Evolutionary conservation across 2,888 invertebrate genomes (phyloP).

Genomic region (Thymelicus lineola): DNA sequence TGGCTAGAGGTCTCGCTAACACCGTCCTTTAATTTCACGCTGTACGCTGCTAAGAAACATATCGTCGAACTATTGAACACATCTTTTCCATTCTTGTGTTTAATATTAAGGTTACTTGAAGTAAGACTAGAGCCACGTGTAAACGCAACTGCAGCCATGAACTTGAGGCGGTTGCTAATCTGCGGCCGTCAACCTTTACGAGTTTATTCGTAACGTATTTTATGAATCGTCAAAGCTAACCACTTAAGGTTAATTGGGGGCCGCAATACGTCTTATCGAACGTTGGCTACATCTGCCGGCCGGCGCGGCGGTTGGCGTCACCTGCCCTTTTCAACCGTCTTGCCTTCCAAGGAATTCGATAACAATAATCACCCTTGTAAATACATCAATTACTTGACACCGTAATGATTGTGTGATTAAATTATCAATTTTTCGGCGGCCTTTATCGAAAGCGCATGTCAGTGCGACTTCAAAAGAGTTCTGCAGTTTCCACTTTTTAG

Average conservation of each 20-base stretch:
- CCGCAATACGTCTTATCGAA: slow-evolving; percentile 38
- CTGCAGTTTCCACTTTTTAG: slow-evolving; percentile 8
- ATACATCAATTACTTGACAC: slow-evolving; percentile 37
- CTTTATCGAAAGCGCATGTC: slow-evolving; percentile 32
- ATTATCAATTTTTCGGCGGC: slow-evolving; percentile 33
- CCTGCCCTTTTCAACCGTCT: slow-evolving; percentile 50
- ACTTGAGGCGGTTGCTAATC: slow-evolving; percentile 32
- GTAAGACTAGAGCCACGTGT: not conserved
- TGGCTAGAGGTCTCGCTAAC: slow-evolving; percentile 13
- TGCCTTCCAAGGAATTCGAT: slow-evolving; percentile 43
- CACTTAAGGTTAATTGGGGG: slow-evolving; percentile 36
- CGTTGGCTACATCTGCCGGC: slow-evolving; percentile 48
- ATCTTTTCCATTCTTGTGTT: too few relatives aligned
- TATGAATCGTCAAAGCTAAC: slow-evolving; percentile 34
- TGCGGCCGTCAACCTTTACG: slow-evolving; percentile 34
- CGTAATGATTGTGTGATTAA: slow-evolving; percentile 25
- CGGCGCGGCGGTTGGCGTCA: slow-evolving; percentile 42
- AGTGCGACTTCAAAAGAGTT: slow-evolving; percentile 24
- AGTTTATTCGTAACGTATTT: slow-evolving; percentile 36
- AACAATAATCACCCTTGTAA: slow-evolving; percentile 37
- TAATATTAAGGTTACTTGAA: not conserved
- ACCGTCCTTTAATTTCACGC: slow-evolving; percentile 4
- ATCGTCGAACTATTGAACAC: not conserved
- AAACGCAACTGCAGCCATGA: slow-evolving; percentile 24
- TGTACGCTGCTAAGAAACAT: not conserved